Evolutionary conservation across 2,113 vertebrate species (phyloP).

Genomic region (Rhinoptilus africanus): DNA sequence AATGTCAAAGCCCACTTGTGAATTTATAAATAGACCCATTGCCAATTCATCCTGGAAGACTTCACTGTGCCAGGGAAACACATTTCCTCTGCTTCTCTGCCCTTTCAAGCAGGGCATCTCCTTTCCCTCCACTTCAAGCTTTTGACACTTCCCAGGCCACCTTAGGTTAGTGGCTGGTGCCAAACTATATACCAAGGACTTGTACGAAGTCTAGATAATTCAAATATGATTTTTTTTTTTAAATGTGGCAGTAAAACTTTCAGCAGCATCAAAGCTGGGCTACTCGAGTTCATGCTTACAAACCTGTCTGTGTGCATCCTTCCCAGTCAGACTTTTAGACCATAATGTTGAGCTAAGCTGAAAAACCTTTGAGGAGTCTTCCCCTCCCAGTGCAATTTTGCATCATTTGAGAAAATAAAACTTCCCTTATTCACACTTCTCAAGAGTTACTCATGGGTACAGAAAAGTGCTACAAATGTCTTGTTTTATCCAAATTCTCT

Average conservation of each 20-base stretch:
- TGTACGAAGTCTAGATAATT: not conserved
- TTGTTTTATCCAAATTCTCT: not conserved
- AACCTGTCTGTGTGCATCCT: not conserved
- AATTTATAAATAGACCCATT: not conserved
- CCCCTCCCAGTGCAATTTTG: not conserved
- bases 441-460: not conserved
- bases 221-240: not conserved
- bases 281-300: not conserved
- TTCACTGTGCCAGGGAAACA: not conserved
- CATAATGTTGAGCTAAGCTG: not conserved
- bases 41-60: not conserved
- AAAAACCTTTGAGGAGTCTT: not conserved
- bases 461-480: not conserved
- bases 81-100: not conserved
- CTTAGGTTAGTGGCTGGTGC: not conserved
- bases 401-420: not conserved
- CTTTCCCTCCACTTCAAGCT: not conserved
- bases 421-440: not conserved
- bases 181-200: not conserved
- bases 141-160: not conserved
- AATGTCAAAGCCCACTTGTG: not conserved
- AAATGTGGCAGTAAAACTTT: not conserved
- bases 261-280: not conserved
- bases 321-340: not conserved
- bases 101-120: not conserved